Percentiles rank a stretch among this genome's conserved stretches.
These are phyloP conservation scores for Chrysina gloriosa DNA, from an alignment of 2,888 invertebrate genomes.

Conservation along the genomic window DNA sequence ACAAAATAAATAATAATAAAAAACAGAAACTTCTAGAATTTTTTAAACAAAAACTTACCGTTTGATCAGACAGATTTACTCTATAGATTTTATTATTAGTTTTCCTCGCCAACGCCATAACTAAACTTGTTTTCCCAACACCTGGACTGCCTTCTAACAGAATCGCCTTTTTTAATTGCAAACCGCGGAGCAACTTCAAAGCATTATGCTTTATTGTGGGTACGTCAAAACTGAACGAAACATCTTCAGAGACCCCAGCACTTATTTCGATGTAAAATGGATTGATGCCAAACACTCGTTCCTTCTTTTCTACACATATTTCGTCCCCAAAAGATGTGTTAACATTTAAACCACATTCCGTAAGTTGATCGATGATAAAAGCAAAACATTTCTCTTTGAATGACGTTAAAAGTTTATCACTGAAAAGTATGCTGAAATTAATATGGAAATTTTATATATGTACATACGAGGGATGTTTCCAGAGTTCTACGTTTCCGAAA, in stretches of 20 bases:
- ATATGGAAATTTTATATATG: not conserved
- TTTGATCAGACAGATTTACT: constrained; percentile 98
- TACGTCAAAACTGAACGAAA: constrained; percentile 78
- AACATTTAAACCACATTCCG: constrained; percentile 46
- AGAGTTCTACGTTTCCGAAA: too few relatives aligned
- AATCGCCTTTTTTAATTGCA: constrained; percentile 92
- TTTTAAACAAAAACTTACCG: constrained; percentile 79
- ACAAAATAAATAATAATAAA: too few relatives aligned
- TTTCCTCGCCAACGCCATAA: constrained; percentile 87
- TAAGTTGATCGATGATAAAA: constrained; percentile 70
- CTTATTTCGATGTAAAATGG: constrained; percentile 81
- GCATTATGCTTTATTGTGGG: constrained; percentile 86
- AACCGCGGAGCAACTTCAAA: constrained; percentile 84
- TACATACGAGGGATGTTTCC: too few relatives aligned
- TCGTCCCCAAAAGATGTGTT: constrained; percentile 26
- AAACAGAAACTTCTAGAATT: too few relatives aligned
- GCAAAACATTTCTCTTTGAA: constrained; percentile 68
- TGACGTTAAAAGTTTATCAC: constrained; percentile 56
- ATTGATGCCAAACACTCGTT: constrained; percentile 75
- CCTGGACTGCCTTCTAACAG: constrained; percentile 97
- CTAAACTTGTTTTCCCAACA: constrained; percentile 97
- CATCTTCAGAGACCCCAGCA: constrained; percentile 50
- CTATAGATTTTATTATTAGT: constrained; percentile 88
- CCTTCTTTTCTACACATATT: constrained; percentile 58
- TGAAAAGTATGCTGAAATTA: constrained; percentile 52